Evolutionary conservation across 2,113 vertebrate genomes (phyloP).

Genomic region (Cricetomys ansorgei): DNA sequence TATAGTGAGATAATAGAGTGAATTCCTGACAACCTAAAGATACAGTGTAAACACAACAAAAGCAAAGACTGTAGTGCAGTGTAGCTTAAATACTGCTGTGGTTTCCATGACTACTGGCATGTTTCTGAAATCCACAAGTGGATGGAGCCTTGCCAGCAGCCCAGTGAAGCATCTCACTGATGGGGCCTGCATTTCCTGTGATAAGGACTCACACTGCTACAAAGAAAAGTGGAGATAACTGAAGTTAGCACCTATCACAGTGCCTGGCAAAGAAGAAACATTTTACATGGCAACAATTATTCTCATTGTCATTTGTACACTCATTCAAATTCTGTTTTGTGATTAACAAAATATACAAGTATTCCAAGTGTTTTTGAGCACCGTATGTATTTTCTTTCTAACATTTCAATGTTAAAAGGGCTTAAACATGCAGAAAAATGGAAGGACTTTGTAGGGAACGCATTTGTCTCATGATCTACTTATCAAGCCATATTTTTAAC

Average conservation of each 20-base stretch:
- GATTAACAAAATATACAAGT: not conserved
- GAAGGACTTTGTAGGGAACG: not conserved
- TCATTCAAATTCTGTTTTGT: not conserved
- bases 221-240: not conserved
- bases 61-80: not conserved
- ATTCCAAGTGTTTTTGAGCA: not conserved
- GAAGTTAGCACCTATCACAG: not conserved
- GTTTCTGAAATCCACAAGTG: not conserved
- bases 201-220: not conserved
- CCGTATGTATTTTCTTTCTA: not conserved
- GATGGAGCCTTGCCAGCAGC: not conserved
- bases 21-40: not conserved
- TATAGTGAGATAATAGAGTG: not conserved
- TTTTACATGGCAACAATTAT: not conserved
- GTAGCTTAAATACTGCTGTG: not conserved
- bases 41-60: not conserved
- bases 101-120: conserved; percentile 8
- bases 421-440: not conserved
- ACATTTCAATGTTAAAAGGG: not conserved
- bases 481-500: not conserved
- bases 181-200: not conserved
- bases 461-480: not conserved
- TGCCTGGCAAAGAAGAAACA: not conserved
- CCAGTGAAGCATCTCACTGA: not conserved
- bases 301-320: not conserved